Conservation (phyloP, 2,113 vertebrate species). For the Dolichallabes microphthalmus region DNA sequence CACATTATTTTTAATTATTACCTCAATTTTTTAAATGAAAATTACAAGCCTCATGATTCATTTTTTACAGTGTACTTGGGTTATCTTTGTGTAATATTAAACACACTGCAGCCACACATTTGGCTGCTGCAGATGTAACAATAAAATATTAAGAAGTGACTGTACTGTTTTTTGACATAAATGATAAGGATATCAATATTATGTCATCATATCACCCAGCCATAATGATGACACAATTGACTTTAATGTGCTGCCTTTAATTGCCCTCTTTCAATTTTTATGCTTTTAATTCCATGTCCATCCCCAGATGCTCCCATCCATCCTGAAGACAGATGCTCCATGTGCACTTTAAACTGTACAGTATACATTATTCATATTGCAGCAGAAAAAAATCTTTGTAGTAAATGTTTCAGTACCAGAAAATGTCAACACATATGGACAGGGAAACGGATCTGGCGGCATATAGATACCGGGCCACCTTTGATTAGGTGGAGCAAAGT, state of each 20-base stretch:
- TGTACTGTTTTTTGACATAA: background rate
- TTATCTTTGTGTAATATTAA: no score
- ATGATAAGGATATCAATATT: background rate
- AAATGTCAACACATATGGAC: slow-evolving; percentile 71
- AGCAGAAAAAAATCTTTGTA: slow-evolving; percentile 73
- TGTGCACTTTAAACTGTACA: slow-evolving; percentile 71
- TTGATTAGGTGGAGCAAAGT: slow-evolving; percentile 65
- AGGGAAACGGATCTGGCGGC: slow-evolving; percentile 47
- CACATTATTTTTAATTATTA: no score
- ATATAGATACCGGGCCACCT: slow-evolving; percentile 63
- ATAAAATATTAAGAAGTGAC: background rate
- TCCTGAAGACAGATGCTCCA: slow-evolving; percentile 67
- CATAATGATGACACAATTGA: slow-evolving; percentile 45
- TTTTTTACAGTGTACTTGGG: no score
- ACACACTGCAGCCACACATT: no score
- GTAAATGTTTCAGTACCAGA: slow-evolving; percentile 69
- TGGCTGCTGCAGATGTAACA: background rate
- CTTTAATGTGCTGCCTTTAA: slow-evolving; percentile 67
- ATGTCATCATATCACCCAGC: background rate
- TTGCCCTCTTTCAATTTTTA: slow-evolving; percentile 1
- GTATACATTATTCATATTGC: slow-evolving; percentile 79
- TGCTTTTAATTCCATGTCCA: slow-evolving; percentile 50
- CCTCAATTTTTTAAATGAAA: no score
- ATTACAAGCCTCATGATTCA: no score
- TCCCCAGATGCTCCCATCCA: slow-evolving; percentile 60